Evolutionary conservation across 1,140 invertebrate species (phyloP).

Genomic region (Solen grandis): DNA sequence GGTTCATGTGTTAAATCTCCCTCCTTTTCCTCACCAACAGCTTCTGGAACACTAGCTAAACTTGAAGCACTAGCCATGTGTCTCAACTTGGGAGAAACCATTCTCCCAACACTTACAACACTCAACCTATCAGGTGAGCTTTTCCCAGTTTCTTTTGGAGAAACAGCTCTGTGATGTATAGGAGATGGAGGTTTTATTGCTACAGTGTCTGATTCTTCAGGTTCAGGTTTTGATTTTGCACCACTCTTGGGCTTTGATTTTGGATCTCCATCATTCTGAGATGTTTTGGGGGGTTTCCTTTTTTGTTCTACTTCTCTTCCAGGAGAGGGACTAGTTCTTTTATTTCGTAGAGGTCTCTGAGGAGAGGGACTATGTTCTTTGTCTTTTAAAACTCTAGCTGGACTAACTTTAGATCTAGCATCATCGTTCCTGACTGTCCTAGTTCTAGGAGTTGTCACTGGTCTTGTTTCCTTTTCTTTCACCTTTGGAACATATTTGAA

Average conservation of each 20-base stretch:
- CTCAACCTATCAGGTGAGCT: conserved; percentile 11
- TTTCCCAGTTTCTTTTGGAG: background rate
- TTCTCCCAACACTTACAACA: background rate
- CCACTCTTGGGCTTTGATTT: conserved; percentile 20
- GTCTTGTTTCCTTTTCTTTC: conserved; percentile 49
- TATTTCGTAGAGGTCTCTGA: background rate
- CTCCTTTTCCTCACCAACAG: conserved; percentile 67
- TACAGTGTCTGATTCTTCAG: background rate
- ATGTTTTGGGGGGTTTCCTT: conserved; percentile 23
- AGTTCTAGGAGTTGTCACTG: conserved; percentile 34
- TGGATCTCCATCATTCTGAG: conserved; percentile 6
- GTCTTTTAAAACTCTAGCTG: background rate
- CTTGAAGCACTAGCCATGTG: conserved; percentile 70
- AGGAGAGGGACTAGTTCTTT: conserved; percentile 31
- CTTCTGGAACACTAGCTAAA: conserved; percentile 77
- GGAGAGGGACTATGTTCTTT: background rate
- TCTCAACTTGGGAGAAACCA: conserved; percentile 22
- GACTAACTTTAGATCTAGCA: conserved; percentile 3
- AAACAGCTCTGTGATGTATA: background rate
- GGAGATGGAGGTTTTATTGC: background rate
- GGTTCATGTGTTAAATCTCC: conserved; percentile 36
- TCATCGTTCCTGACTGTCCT: background rate
- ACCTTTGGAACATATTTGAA: conserved; percentile 65
- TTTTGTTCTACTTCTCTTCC: conserved; percentile 6
- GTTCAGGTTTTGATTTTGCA: background rate